Percentiles rank a stretch among this genome's conserved stretches.
phyloP scores from a whole-genome alignment of 2,113 vertebrate genomes.

The Delphinapterus leucas region DNA sequence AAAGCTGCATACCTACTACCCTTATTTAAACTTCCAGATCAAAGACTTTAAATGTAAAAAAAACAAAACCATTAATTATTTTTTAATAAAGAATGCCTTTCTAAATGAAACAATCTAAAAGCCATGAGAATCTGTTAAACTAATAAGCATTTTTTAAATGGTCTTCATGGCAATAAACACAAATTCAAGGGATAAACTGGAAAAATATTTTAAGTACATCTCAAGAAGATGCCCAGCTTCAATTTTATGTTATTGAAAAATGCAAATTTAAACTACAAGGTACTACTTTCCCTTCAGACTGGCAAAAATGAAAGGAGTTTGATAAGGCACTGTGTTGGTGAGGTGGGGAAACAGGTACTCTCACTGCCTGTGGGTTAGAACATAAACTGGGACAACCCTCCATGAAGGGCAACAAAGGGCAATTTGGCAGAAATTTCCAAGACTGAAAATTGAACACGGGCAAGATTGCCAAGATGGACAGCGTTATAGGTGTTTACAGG shows the following conservation, averaged over 20 bases:
- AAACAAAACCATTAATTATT: neutral
- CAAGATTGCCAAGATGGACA: neutral
- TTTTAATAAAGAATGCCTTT: neutral
- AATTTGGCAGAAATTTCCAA: neutral
- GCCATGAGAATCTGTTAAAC: neutral
- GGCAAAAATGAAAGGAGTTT: neutral
- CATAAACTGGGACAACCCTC: neutral
- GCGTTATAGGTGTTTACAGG: neutral
- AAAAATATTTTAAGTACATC: neutral
- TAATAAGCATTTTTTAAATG: neutral
- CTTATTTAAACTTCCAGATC: neutral
- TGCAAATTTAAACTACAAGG: neutral
- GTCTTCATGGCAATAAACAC: neutral
- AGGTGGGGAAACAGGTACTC: neutral
- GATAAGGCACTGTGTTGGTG: neutral
- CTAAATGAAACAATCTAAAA: neutral
- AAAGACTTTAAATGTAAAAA: neutral
- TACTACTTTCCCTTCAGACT: neutral
- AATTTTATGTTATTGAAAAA: constrained; percentile 8
- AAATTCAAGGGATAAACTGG: neutral
- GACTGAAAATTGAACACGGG: neutral
- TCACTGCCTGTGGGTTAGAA: neutral
- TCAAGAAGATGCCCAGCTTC: neutral
- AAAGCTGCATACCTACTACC: neutral
- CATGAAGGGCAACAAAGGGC: neutral